A percentile compares a stretch with the other conserved stretches of the same genome.
phyloP scores from a whole-genome alignment of 2,888 invertebrate genomes.

The Chirona hameri region DNA sequence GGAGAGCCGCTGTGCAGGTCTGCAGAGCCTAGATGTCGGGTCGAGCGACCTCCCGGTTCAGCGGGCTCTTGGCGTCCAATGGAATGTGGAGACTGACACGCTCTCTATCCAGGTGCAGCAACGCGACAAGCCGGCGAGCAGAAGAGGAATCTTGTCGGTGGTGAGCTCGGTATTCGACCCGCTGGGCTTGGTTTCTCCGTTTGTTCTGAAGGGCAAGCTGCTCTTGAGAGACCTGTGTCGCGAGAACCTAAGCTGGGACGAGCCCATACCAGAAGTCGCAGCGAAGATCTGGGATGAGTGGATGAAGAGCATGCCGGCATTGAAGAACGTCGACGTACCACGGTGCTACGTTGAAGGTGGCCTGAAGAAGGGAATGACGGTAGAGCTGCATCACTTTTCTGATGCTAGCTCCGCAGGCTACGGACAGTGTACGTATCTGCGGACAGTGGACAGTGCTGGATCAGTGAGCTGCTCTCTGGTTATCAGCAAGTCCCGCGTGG shows the following conservation, averaged over 20 bases:
- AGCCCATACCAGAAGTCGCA: conserved; percentile 35
- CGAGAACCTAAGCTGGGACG: conserved; percentile 41
- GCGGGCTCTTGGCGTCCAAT: not conserved
- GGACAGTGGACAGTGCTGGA: not conserved
- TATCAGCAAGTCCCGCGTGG: conserved; percentile 7
- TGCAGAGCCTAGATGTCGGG: not conserved
- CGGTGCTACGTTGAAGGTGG: conserved; percentile 29
- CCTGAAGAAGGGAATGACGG: not conserved
- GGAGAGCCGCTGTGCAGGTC: not conserved
- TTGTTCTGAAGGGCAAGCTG: conserved; percentile 39
- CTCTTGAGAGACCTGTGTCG: conserved; percentile 42
- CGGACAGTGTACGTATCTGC: conserved; percentile 13
- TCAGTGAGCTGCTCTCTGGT: not conserved
- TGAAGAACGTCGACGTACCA: conserved; percentile 32
- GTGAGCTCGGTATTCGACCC: conserved; percentile 40
- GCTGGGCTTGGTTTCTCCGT: conserved; percentile 38
- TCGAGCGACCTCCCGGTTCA: not conserved
- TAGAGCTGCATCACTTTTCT: conserved; percentile 38
- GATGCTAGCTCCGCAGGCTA: conserved; percentile 30
- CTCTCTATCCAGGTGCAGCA: no score
- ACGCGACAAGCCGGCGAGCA: not conserved
- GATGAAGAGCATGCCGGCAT: not conserved
- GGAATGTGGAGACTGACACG: not conserved
- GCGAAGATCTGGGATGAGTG: conserved; percentile 27
- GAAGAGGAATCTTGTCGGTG: conserved; percentile 36